Percentiles rank a stretch among this genome's conserved stretches.
phyloP scores from a whole-genome alignment of 2,888 invertebrate species.

The Uropetala carovei region DNA sequence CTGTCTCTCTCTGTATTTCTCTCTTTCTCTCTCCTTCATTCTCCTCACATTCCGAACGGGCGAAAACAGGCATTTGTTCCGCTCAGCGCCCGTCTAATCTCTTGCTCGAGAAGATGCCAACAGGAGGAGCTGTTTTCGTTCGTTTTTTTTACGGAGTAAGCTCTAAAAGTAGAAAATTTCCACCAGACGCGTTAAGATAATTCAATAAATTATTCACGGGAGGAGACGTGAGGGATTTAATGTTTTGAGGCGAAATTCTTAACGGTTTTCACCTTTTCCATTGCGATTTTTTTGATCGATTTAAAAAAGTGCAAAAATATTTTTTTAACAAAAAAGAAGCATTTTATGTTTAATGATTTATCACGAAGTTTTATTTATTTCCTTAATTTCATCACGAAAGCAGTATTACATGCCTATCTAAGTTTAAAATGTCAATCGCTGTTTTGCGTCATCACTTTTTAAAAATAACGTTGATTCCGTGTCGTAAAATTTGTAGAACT shows the following conservation, averaged over 20 bases:
- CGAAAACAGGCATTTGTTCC: background rate
- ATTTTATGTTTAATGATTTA: too few species aligned
- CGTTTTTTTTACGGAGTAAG: background rate
- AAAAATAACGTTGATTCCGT: too few species aligned
- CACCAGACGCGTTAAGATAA: constrained; percentile 2
- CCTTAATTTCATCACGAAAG: too few species aligned
- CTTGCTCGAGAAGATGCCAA: background rate
- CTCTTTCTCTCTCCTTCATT: background rate
- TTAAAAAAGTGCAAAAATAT: too few species aligned
- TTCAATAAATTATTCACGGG: constrained; percentile 16
- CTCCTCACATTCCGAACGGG: background rate
- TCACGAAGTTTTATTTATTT: too few species aligned
- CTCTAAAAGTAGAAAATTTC: background rate
- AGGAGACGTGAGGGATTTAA: background rate
- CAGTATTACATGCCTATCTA: too few species aligned
- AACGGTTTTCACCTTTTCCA: background rate
- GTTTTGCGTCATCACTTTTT: too few species aligned
- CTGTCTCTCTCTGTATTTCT: background rate
- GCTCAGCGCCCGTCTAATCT: constrained; percentile 21
- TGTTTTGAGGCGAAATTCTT: background rate
- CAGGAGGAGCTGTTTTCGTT: background rate
- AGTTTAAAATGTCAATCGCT: too few species aligned
- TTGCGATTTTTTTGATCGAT: too few species aligned
- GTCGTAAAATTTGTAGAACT: too few species aligned
- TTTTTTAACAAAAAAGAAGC: too few species aligned